phyloP scores from a whole-genome alignment of 2,797 vertebrate genomes.

The Falco naumanni region DNA sequence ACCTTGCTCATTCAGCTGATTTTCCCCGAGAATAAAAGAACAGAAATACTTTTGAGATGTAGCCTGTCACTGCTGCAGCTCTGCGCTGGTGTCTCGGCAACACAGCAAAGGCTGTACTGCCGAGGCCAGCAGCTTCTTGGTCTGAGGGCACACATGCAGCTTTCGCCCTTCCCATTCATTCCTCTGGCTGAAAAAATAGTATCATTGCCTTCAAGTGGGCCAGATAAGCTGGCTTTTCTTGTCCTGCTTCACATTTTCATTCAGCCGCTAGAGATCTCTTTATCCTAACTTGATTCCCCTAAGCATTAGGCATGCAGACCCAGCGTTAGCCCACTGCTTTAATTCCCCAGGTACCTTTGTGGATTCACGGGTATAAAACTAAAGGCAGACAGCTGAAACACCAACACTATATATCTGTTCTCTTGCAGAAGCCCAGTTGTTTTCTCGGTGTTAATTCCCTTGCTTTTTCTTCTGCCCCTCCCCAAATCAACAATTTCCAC shows the following conservation, averaged over 20 bases:
- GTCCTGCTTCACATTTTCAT: not conserved
- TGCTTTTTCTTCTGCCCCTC: not conserved
- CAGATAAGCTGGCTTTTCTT: not conserved
- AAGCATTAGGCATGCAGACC: fast-evolving
- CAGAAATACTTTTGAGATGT: not conserved
- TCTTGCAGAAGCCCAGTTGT: not conserved
- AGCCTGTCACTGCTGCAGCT: not conserved
- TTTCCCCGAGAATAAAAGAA: slow-evolving; percentile 31
- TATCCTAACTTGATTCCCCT: not conserved
- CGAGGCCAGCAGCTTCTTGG: not conserved
- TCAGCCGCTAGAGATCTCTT: not conserved
- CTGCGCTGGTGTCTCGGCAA: not conserved
- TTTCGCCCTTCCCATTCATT: not conserved
- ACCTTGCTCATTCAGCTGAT: slow-evolving; percentile 33
- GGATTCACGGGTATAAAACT: not conserved
- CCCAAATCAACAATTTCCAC: not conserved
- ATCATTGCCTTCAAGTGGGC: not conserved
- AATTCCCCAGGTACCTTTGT: not conserved
- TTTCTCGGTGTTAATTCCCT: not conserved
- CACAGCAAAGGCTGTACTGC: not conserved
- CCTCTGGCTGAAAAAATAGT: not conserved
- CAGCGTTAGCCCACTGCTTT: not conserved
- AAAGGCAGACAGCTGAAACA: not conserved
- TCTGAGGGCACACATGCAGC: not conserved
- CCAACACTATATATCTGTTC: not conserved